Evolutionary conservation across 1,140 invertebrate species (phyloP).

Genomic region (Choristoneura fumiferana): DNA sequence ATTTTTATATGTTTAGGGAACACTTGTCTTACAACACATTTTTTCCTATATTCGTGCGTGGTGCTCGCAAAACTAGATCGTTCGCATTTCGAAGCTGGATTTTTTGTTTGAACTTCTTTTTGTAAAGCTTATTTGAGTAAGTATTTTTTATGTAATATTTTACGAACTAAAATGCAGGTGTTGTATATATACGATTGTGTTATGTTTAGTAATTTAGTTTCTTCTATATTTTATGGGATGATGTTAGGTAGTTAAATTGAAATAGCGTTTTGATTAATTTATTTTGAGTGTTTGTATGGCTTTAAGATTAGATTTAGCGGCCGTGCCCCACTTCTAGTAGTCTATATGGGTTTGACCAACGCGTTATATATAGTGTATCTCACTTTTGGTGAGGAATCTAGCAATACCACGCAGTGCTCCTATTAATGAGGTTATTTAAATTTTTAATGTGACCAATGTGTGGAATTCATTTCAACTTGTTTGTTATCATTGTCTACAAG

Average conservation of each 20-base stretch:
- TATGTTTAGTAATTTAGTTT: not conserved
- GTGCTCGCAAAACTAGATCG: not conserved
- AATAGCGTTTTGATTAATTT: slow-evolving; percentile 9
- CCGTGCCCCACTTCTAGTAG: too few species aligned
- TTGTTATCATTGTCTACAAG: too few species aligned
- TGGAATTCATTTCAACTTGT: too few species aligned
- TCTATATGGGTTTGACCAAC: too few species aligned
- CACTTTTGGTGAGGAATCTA: too few species aligned
- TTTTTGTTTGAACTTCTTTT: not conserved
- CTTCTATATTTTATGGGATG: not conserved
- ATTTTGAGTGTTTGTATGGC: not conserved
- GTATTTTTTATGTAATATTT: not conserved
- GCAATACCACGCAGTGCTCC: too few species aligned
- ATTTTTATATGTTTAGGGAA: not conserved
- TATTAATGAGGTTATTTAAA: too few species aligned
- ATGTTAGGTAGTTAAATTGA: not conserved
- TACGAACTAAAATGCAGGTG: not conserved
- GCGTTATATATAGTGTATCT: too few species aligned
- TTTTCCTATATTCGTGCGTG: too few species aligned
- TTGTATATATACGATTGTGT: slow-evolving; percentile 2
- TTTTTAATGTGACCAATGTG: too few species aligned
- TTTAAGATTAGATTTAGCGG: slow-evolving; percentile 1
- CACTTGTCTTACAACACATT: too few species aligned
- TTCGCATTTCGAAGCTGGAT: not conserved
- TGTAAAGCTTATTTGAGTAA: not conserved